Base-by-base conservation (phyloP, 92 coral and sea anemone species). In the Siderastrea siderea region DNA sequence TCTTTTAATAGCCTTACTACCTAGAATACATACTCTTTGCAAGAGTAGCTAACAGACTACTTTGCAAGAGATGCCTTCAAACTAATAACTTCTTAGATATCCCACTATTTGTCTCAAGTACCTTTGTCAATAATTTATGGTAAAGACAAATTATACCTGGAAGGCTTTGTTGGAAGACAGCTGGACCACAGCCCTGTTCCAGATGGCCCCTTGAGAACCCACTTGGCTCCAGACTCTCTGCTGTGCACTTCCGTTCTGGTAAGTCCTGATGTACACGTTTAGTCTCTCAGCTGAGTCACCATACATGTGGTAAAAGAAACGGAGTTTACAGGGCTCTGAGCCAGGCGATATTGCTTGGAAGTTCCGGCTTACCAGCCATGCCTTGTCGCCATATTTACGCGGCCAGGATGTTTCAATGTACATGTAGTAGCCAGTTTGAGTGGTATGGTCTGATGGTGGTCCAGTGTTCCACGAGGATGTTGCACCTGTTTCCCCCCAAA, bases 381-480 rank as follows among this genome's bases (percentile, higher is more conserved):
- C 98, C 48, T 92, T 95, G 88, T 97, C 99, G n/a, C 99, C 99
- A 79, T 92, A 97, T 66, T 84, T 89, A 26, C 99, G 94, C 11
- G 99, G 99, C 95, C 96, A 97, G 1, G 99, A 97, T 5, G 99
- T 97, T 65, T 97, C 99, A 11, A 96, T 93, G 90, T 95, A 97
- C 79, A 94, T 87, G 81, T 97, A 97, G 94, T 97, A 97, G 6
- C 96, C 94, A 43, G 77, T 86, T 9, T 97, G 95, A 13, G 92
- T 89, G 7, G 99, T 97, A 71, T 97, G 99, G 81, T 97, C 99
- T 53, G 94, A 92, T 38, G 94, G 96, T 11, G 99, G 99, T 0
- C 99, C 99, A 55, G 99, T 97, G 86, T 94, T 95, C 90, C 81
- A 92, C 5, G 99, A 97, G 2, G 93, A 44, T 5, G 99, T 97